These are phyloP conservation scores for Epizoanthus stellaris DNA, from an alignment of 92 coral and sea anemone species.

Conservation along the genomic window DNA sequence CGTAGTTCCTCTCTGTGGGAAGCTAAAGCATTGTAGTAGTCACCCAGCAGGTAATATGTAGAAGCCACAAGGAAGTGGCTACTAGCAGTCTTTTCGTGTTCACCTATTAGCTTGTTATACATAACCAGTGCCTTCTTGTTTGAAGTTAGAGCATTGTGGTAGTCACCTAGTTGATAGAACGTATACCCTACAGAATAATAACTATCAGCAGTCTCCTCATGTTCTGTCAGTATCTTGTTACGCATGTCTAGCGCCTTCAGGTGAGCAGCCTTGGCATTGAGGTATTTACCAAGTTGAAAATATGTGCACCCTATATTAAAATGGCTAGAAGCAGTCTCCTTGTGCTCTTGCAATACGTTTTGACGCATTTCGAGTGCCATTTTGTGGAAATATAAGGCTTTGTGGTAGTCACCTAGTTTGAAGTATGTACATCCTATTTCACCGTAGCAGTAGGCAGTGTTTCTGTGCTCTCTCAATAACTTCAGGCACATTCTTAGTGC, in stretches of 20 bases:
- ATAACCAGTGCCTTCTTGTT: neutral
- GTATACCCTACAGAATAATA: slow-evolving; percentile 2
- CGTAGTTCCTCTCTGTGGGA: neutral
- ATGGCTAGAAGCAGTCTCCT: neutral
- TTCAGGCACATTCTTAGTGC: neutral
- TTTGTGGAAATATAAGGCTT: neutral
- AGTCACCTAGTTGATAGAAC: neutral
- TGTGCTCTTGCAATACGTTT: neutral
- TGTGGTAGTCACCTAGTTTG: neutral
- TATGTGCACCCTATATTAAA: neutral
- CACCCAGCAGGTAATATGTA: neutral
- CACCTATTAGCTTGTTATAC: neutral
- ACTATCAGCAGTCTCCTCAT: neutral
- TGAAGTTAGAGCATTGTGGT: neutral
- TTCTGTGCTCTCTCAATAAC: neutral
- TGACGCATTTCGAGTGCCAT: neutral
- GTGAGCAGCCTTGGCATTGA: too few species aligned
- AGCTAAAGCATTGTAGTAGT: neutral
- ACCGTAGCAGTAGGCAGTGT: neutral
- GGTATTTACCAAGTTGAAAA: neutral
- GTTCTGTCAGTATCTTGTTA: neutral
- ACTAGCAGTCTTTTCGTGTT: neutral
- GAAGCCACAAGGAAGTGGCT: neutral
- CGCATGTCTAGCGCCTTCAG: neutral
- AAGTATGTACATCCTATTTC: neutral